phyloP scores from a whole-genome alignment of 2,113 vertebrate species.

The Myocastor coypus region DNA sequence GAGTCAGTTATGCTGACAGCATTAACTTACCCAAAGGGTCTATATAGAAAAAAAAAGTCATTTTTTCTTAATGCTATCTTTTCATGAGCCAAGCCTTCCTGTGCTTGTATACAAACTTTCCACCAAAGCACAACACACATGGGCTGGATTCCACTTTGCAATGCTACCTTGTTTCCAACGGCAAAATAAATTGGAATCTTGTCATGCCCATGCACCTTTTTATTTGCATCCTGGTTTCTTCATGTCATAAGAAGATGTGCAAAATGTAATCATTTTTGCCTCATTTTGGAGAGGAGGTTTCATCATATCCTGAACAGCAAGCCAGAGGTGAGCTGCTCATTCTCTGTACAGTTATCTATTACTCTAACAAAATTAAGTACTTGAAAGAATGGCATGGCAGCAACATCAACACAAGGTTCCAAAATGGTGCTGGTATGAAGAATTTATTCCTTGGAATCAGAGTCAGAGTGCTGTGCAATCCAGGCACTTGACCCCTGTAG shows the following conservation, averaged over 20 bases:
- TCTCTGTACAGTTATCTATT: neutral
- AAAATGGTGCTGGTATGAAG: no score
- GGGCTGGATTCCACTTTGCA: neutral
- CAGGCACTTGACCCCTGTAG: no score
- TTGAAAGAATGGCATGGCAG: neutral
- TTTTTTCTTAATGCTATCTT: neutral
- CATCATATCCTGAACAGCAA: neutral
- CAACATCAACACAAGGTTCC: no score
- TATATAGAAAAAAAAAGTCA: no score
- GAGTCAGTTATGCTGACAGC: no score
- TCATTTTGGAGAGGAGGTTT: neutral
- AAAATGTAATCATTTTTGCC: neutral
- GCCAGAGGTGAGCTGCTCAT: neutral
- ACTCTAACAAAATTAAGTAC: neutral
- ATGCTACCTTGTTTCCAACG: neutral
- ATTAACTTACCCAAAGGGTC: no score
- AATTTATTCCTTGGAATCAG: no score
- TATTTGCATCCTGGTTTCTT: neutral
- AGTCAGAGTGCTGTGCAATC: no score
- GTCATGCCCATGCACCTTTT: neutral
- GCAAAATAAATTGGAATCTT: neutral
- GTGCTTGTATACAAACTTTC: neutral
- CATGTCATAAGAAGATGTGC: neutral
- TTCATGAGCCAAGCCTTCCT: neutral
- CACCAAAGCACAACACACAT: neutral